Evolutionary conservation across 2,888 invertebrate species (phyloP), one percentile per base, ranked within the genome.

Genomic region (Scotopteryx bipunctaria): DNA sequence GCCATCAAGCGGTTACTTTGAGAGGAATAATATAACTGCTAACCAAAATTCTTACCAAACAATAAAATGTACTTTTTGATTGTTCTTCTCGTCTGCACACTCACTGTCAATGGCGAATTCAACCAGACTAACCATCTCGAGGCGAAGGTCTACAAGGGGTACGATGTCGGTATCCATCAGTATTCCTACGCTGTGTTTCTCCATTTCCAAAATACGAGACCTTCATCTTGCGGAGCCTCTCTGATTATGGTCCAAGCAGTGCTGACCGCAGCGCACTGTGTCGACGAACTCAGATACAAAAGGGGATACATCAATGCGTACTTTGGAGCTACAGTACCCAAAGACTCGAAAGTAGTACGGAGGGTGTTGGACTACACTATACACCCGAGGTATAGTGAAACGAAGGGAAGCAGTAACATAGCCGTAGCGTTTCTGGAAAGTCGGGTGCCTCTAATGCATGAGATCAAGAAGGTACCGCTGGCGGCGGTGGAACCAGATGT

Each of bases 381-480:
- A 4, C 35, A 44, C 9, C 27, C 35, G 13, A 13, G 6, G 13
- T 36, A 36, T 19, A 8, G 19, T 0, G 35, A 44, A 32, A 15
- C 2, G 2, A 13, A 3, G 2, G 35, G 44, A 5, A 35, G 5
- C n/a, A 14, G 8, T 5, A 36, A 46, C 14, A 3, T 46, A 6
- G 45, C 31, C 6, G 37, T 46, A 9, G 29, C 15, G 6, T 46
- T 46, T 4, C 6, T 46, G 21, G 31, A 37, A 0, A 16, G 13
- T 2, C 37, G 15, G 6, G 45, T 46, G 15, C 37, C 31, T 1
- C 14, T 46, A 11, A 37, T 3, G 15, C 37, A 46, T 37, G 21
- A 15, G 13, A 46, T 46, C 31, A 46, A 45, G 19, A 45, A 46
- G 16, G 31, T 46, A 4, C 31, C 29, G n/a, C 21, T 46, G 5